Base-by-base conservation (phyloP, 2,888 invertebrate species). In the Calliopum simillimum region DNA sequence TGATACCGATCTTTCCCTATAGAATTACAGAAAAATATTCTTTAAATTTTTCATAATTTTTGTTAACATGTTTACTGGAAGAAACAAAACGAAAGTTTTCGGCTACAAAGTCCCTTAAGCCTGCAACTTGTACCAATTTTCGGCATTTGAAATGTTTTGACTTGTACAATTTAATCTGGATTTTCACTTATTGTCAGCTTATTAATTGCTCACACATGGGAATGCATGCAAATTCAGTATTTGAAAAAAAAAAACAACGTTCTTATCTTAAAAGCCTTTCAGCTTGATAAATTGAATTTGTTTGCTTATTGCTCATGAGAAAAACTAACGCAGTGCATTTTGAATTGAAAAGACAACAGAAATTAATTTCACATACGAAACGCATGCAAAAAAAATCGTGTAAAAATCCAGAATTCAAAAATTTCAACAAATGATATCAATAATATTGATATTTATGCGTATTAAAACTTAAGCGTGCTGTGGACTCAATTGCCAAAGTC, bases 371-470 rank as follows among this genome's bases (percentile, higher is more conserved):
- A 47, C 58, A 56, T 44, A 47, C 56, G 56, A n/a, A n/a, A n/a
- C n/a, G n/a, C n/a, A n/a, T n/a, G n/a, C n/a, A n/a, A n/a, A n/a
- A n/a, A n/a, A n/a, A n/a, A n/a, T n/a, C n/a, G n/a, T n/a, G n/a
- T n/a, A n/a, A n/a, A n/a, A n/a, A n/a, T n/a, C n/a, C 66, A 44
- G 16, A 43, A 56, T 14, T 56, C 56, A 56, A 44, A 56, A 44
- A 43, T 43, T 23, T 14, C 16, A 64, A 13, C 51, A 19, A 49
- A 64, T 53, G 64, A 56, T 47, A 66, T 58, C 66, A 66, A 58
- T 66, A 66, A 66, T 25, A 44, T 14, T 66, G 66, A 66, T 56
- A 41, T 58, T 44, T 41, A 46, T 56, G 56, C 56, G 66, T 46
- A 44, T 19, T 49, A 49, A 64, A 41, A 53, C 43, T 19, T 14